These are phyloP conservation scores for Amitus sp. DNA, from an alignment of 2,888 invertebrate species.

Conservation along the genomic window DNA sequence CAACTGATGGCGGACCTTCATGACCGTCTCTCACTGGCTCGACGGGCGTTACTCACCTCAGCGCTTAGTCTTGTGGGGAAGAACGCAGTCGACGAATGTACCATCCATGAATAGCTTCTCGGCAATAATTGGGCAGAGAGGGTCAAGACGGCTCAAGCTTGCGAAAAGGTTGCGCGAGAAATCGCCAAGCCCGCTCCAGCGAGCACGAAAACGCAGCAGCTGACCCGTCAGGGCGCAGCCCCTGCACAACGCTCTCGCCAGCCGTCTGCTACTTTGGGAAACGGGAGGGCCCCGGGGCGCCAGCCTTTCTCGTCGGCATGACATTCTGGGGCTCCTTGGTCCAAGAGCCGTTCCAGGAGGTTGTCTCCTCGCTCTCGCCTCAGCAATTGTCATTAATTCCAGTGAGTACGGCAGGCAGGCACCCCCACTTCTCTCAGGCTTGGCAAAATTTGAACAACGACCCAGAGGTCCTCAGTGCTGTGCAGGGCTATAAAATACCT, in stretches of 20 bases:
- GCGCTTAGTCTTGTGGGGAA: constrained; percentile 12
- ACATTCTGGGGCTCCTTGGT: constrained; percentile 4
- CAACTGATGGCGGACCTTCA: constrained; percentile 14
- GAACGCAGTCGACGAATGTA: constrained; percentile 7
- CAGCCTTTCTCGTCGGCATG: background rate
- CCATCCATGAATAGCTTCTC: constrained; percentile 17
- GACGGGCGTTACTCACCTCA: constrained; percentile 16
- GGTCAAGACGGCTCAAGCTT: constrained; percentile 10
- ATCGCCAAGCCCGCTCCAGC: constrained; percentile 2
- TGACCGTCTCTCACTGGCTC: constrained; percentile 12
- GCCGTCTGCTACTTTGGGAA: constrained; percentile 4
- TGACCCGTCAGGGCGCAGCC: background rate
- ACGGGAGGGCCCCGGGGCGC: constrained; percentile 7
- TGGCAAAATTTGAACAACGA: too few species aligned
- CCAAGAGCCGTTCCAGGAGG: constrained; percentile 5
- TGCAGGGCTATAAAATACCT: constrained; percentile 19
- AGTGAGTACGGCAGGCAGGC: constrained; percentile 8
- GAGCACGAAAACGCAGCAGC: too few species aligned
- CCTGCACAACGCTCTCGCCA: too few species aligned
- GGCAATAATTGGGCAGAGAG: constrained; percentile 12
- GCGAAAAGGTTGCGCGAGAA: background rate
- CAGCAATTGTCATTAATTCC: constrained; percentile 5
- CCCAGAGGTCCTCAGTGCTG: constrained; percentile 5
- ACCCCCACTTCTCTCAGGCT: too few species aligned
- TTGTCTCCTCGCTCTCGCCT: background rate